Base-by-base conservation (phyloP, 2,113 vertebrate genomes). In the Leiothrix lutea region DNA sequence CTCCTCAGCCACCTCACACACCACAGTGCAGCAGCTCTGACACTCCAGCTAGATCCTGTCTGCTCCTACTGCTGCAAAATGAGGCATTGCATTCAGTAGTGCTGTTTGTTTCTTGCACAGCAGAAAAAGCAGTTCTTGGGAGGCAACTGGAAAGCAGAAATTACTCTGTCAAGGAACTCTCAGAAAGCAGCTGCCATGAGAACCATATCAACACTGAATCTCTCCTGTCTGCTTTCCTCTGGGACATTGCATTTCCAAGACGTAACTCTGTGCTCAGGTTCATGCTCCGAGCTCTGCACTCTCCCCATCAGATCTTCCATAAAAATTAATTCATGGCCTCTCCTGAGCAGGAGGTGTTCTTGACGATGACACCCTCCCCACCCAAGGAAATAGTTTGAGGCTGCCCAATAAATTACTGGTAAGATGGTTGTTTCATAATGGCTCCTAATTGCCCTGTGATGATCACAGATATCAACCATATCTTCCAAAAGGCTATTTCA, bases 401-500 rank as follows among this genome's bases (percentile, higher is more conserved):
- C 64, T 77, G 69, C 26, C 60, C 8, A 8, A 74, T 89, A 90
- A 86, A 95, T 92, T 79, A 81, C 81, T 73, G 45, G 73, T 60
- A 6, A 77, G 48, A 79, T 3, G 8, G 35, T 78, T 80, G 82
- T 88, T 95, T 93, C 94, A 66, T 86, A 91, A 62, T 72, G 62
- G 50, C 31, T 92, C 70, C 91, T 97, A 91, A 96, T 91, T 95
- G 80, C 78, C 64, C 71, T 79, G 67, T 74, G 67, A 82, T 96
- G 83, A 91, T 96, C 90, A 95, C 90, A 97, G 88, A 94, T 96
- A 96, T 88, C 95, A 95, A 28, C 80, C 71, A 57, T 90, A 95
- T 95, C 92, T 96, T 90, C 84, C 94, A 82, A 93, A 97, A 89
- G 64, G 47, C 95, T 84, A 53, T 94, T 96, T 81, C 85, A 96